These are phyloP conservation scores for Pampusana beccarii DNA, from an alignment of 2,113 vertebrate species.

Conservation along the genomic window DNA sequence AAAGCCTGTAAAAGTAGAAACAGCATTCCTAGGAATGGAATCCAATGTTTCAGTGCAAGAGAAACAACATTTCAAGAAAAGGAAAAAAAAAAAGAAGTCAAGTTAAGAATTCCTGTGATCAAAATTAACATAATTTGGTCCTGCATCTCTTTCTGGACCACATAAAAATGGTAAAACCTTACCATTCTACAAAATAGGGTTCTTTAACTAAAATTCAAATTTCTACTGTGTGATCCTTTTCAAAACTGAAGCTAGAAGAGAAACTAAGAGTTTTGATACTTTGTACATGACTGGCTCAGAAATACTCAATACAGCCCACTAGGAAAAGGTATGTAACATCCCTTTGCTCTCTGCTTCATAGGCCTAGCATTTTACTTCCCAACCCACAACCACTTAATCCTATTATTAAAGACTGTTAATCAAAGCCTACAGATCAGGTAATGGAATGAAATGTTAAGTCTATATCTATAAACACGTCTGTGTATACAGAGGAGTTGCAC, in stretches of 20 bases:
- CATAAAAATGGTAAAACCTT: not conserved
- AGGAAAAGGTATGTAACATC: not conserved
- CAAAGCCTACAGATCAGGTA: not conserved
- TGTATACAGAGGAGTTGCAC: not conserved
- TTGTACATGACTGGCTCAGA: not conserved
- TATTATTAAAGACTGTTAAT: not conserved
- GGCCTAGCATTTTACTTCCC: not conserved
- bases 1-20: not conserved
- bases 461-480: not conserved
- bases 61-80: not conserved
- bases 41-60: not conserved
- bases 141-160: not conserved
- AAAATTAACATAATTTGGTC: not conserved
- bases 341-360: not conserved
- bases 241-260: not conserved
- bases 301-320: not conserved
- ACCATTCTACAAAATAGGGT: rapidly evolving
- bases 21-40: not conserved
- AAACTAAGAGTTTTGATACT: not conserved
- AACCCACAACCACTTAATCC: not conserved
- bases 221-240: not conserved
- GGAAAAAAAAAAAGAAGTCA: not conserved
- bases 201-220: not conserved
- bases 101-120: not conserved
- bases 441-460: not conserved